These are phyloP conservation scores for Pristiophorus japonicus DNA, from an alignment of 2,113 vertebrate species.

Conservation along the genomic window DNA sequence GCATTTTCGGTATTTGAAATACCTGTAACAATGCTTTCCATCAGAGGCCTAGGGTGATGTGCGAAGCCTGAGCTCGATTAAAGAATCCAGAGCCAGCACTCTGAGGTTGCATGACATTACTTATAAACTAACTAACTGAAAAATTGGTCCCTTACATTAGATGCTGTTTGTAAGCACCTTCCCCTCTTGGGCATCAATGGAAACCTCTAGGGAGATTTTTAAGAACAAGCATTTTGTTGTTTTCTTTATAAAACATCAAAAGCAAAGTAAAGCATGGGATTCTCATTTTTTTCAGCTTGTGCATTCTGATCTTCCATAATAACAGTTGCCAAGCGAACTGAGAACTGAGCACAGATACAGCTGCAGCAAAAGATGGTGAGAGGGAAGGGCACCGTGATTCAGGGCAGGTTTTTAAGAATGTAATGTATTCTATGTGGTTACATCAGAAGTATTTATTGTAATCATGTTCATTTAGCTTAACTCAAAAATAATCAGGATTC, in stretches of 20 bases:
- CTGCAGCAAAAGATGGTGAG: background rate
- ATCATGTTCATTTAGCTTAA: background rate
- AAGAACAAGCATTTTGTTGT: background rate
- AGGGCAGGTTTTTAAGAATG: background rate
- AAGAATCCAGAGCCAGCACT: too few relatives aligned
- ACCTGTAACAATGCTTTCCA: background rate
- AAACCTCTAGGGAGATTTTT: background rate
- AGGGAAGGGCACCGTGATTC: background rate
- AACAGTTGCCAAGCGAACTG: background rate
- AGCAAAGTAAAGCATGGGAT: background rate
- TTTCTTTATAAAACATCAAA: background rate
- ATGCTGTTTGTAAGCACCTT: background rate
- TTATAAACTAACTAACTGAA: background rate
- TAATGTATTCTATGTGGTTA: background rate
- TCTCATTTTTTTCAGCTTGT: background rate
- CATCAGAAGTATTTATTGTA: background rate
- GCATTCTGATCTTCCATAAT: too few relatives aligned
- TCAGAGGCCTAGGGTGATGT: background rate
- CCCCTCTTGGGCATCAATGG: background rate
- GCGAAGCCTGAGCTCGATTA: background rate
- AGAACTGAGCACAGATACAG: background rate
- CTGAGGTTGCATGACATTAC: too few relatives aligned
- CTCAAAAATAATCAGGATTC: background rate
- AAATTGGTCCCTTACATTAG: background rate
- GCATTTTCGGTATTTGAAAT: constrained; percentile 1